Evolutionary conservation across 2,888 invertebrate species (phyloP), one percentile per base, ranked within the genome.

Genomic region (Athrips mouffetella): DNA sequence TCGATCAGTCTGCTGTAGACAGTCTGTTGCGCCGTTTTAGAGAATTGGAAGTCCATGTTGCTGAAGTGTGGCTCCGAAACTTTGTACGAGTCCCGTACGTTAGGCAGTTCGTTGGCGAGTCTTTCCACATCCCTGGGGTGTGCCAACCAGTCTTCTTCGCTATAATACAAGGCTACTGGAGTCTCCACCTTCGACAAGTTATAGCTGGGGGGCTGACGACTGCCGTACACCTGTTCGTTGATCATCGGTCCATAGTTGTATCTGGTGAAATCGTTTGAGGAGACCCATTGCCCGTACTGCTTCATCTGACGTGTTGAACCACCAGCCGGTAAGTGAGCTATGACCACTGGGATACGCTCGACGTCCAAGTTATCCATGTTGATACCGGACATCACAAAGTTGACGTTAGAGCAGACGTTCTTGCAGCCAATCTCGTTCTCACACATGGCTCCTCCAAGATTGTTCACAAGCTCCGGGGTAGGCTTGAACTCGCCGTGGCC

Each of bases 111-210:
- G 3, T 73, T 68, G 42, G 85, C 81, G 53, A 93, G 71, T 37
- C 83, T 82, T 30, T 87, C 70, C 1, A 93, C 91, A 55, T 93
- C 92, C 60, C 76, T 73, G 37, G 90, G 89, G 50, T 89, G 81
- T 13, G 93, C 90, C 44, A 95, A 74, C 90, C 92, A 91, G 75
- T 95, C 95, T 40, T 92, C 91, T 11, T 77, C 74, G 49, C 81
- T 78, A 68, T 76, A 78, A 72, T 79, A 84, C 42, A 89, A 59
- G 1, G 67, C 68, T 15, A 89, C 83, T 1, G 90, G 89, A 0
- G 70, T 75, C 18, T 60, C 63, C n/a, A 89, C 86, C 30, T 74
- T 67, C 8, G 69, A 58, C 62, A 89, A 60, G 47, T 84, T 67
- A 69, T 83, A 89, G 31, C 68, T 73, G 0, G 86, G 83, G 1